Percentiles rank a stretch among this genome's conserved stretches.
These are phyloP conservation scores for Tipula helvola DNA, from an alignment of 2,888 invertebrate species.

Conservation along the genomic window DNA sequence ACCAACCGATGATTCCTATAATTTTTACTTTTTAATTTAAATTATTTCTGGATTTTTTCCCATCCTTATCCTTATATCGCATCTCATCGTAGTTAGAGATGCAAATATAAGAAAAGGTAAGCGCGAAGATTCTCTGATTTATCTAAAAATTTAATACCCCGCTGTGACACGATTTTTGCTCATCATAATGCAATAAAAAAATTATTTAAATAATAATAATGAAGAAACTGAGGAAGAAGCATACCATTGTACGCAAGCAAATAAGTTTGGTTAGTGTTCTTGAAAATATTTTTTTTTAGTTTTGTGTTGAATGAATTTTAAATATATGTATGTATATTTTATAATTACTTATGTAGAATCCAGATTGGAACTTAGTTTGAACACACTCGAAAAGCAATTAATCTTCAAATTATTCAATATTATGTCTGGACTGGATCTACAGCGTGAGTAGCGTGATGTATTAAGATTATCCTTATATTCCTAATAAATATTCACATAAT, in stretches of 20 bases:
- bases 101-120: background rate
- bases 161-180: constrained; percentile 10
- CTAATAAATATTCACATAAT: background rate
- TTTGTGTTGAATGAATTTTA: background rate
- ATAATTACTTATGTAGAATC: background rate
- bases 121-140: background rate
- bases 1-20: background rate
- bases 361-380: background rate
- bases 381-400: background rate
- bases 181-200: constrained; percentile 5
- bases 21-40: background rate
- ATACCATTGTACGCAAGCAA: background rate
- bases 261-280: background rate
- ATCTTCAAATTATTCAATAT: background rate
- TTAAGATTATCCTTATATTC: background rate
- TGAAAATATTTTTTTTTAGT: background rate
- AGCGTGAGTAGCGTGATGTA: background rate
- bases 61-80: background rate
- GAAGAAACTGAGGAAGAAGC: background rate
- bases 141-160: background rate
- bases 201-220: background rate
- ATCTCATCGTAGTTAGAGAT: background rate
- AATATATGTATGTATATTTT: background rate
- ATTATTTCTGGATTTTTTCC: background rate
- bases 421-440: background rate